These are phyloP conservation scores for Tortrix viridana DNA, from an alignment of 2,888 invertebrate genomes.

Conservation along the genomic window DNA sequence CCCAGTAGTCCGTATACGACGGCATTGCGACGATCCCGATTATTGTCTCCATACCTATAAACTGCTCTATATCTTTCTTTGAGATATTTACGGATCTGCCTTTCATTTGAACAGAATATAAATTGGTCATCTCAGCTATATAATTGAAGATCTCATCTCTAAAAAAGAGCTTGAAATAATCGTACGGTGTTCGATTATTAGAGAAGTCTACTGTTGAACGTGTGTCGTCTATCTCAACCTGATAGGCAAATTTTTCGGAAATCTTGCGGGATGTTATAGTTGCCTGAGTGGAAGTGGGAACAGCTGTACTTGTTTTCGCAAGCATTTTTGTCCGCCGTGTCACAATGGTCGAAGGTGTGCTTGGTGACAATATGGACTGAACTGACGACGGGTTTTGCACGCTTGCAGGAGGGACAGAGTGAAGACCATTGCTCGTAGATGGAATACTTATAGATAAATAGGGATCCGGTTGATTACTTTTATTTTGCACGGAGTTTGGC, in stretches of 20 bases:
- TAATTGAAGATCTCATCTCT: neutral
- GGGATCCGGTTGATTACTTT: too few species aligned
- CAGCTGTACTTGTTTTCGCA: neutral
- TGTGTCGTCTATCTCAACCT: slow-evolving; percentile 8
- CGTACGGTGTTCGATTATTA: slow-evolving; percentile 7
- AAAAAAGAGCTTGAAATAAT: slow-evolving; percentile 14
- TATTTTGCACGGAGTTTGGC: slow-evolving; percentile 4
- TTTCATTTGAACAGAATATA: slow-evolving; percentile 13
- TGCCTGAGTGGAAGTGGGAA: neutral
- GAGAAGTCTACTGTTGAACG: neutral
- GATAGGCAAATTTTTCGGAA: too few species aligned
- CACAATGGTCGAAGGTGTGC: slow-evolving; percentile 14
- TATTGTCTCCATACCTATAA: slow-evolving; percentile 9
- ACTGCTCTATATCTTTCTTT: slow-evolving; percentile 8
- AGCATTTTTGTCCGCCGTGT: slow-evolving; percentile 10
- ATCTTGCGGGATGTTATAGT: neutral
- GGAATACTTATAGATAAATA: too few species aligned
- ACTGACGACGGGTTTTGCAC: slow-evolving; percentile 10
- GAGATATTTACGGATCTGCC: slow-evolving; percentile 3
- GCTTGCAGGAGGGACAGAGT: neutral
- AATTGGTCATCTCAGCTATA: slow-evolving; percentile 11
- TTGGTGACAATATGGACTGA: neutral
- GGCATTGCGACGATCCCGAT: slow-evolving; percentile 15
- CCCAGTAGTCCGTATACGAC: slow-evolving; percentile 15
- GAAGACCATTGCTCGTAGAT: too few species aligned